Conservation (phyloP, 2,797 vertebrate genomes). For the Rhinophrynus dorsalis region DNA sequence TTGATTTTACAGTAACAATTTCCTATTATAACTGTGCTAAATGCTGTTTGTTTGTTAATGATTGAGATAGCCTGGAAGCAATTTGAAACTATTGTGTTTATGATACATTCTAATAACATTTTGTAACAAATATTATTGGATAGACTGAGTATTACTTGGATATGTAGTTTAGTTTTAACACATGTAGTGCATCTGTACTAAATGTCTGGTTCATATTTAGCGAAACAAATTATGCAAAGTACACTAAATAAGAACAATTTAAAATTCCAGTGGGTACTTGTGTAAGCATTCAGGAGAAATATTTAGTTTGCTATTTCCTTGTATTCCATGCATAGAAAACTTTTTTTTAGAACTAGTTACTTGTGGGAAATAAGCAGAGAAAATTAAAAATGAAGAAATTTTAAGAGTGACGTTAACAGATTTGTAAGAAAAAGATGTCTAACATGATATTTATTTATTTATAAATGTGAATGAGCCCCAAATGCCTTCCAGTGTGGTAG, state of each 20-base stretch:
- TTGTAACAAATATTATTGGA: conserved; percentile 28
- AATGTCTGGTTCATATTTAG: conserved; percentile 68
- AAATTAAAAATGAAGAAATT: not conserved
- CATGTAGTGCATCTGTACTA: conserved; percentile 51
- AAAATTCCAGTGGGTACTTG: conserved; percentile 59
- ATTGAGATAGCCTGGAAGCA: not conserved
- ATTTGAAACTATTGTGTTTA: not conserved
- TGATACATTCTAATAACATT: not conserved
- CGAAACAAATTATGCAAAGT: conserved; percentile 65
- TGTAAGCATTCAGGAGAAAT: conserved; percentile 58
- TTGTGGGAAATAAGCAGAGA: conserved; percentile 12
- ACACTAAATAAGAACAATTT: conserved; percentile 61
- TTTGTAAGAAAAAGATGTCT: too few species aligned
- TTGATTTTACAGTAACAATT: too few species aligned
- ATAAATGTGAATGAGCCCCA: too few species aligned
- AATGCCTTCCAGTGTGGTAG: too few species aligned
- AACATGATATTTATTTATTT: too few species aligned
- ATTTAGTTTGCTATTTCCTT: conserved; percentile 58
- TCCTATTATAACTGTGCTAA: not conserved
- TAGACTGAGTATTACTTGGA: conserved; percentile 18
- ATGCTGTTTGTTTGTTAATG: not conserved
- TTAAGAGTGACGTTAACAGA: too few species aligned
- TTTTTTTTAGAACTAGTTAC: conserved; percentile 11
- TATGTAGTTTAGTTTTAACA: conserved; percentile 15
- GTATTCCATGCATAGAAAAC: conserved; percentile 51